Conservation (phyloP, 2,113 vertebrate species). For the Athene noctua region DNA sequence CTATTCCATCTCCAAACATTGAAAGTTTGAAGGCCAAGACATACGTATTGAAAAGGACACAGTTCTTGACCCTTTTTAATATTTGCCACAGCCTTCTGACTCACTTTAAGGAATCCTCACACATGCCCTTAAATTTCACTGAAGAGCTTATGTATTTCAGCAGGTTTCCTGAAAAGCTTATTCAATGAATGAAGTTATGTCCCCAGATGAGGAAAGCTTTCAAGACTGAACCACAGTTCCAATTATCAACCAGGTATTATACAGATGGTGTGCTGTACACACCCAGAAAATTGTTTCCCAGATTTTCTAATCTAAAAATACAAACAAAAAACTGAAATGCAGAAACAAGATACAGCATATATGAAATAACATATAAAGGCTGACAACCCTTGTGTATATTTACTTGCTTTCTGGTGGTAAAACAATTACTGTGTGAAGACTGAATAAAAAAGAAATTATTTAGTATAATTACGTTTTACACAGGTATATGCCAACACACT, state of each 20-base stretch:
- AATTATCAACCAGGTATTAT: not conserved
- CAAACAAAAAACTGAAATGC: not conserved
- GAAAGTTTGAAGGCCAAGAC: not conserved
- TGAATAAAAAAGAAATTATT: not conserved
- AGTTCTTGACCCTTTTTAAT: not conserved
- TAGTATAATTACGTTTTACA: not conserved
- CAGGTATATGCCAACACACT: not conserved
- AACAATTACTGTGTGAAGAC: not conserved
- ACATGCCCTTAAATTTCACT: not conserved
- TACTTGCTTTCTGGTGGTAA: not conserved
- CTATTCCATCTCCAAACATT: not conserved
- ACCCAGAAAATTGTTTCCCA: not conserved
- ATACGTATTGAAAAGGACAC: not conserved
- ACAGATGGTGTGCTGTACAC: accelerated
- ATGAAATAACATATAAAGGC: not conserved
- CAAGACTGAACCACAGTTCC: not conserved
- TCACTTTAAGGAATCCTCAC: not conserved
- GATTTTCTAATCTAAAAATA: not conserved
- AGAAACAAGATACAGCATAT: not conserved
- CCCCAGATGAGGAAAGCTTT: not conserved
- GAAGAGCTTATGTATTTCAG: not conserved
- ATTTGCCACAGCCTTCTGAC: not conserved
- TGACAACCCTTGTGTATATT: not conserved
- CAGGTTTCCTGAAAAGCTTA: not conserved
- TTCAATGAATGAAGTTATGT: not conserved